These are phyloP conservation scores for Myripristis jacobus DNA, from an alignment of 2,797 vertebrate genomes.

Conservation along the genomic window DNA sequence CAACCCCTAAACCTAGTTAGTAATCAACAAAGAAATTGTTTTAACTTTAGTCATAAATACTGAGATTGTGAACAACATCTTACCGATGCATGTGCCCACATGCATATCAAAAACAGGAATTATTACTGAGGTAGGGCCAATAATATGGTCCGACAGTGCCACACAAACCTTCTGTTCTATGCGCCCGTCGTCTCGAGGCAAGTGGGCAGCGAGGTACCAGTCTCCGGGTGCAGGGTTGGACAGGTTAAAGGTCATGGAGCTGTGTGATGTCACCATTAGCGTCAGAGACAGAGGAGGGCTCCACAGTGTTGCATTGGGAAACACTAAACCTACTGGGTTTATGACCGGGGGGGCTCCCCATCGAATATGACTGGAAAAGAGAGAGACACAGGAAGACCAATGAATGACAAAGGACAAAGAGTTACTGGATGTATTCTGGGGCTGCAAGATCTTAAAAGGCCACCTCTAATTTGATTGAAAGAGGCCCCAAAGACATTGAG, in stretches of 20 bases:
- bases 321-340: conserved; percentile 85
- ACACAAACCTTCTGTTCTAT: conserved; percentile 92
- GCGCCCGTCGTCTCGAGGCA: conserved; percentile 90
- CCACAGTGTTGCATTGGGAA: conserved; percentile 84
- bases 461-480: too few species aligned
- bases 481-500: too few species aligned
- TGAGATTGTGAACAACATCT: not conserved
- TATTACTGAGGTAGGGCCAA: not conserved
- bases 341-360: conserved; percentile 93
- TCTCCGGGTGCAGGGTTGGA: conserved; percentile 88
- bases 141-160: not conserved
- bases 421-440: too few species aligned
- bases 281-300: conserved; percentile 82
- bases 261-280: conserved; percentile 80
- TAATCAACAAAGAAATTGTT: too few species aligned
- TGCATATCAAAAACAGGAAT: not conserved
- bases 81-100: not conserved
- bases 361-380: conserved; percentile 85
- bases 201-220: conserved; percentile 93
- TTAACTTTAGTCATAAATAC: too few species aligned
- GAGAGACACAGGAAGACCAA: not conserved
- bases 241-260: conserved; percentile 87
- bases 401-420: too few species aligned
- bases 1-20: too few species aligned
- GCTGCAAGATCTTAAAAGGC: too few species aligned